phyloP scores from a whole-genome alignment of 2,888 invertebrate species.

The Caradrina kadenii region DNA sequence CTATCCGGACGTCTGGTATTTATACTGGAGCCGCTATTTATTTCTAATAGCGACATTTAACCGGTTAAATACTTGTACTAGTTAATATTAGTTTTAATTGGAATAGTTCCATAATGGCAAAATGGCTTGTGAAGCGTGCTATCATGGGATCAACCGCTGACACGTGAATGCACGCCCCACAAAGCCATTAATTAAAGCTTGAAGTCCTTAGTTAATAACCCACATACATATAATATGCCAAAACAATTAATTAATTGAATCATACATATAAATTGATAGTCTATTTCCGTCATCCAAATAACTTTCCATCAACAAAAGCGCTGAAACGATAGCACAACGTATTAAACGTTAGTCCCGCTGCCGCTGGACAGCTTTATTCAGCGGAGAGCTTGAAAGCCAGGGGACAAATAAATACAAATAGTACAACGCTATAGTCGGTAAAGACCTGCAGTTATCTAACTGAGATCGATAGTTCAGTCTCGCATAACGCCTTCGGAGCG shows the following conservation, averaged over 20 bases:
- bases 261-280: slow-evolving; percentile 5
- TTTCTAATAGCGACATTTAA: slow-evolving; percentile 34
- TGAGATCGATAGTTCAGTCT: slow-evolving; percentile 67
- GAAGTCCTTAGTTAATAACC: background rate
- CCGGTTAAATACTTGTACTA: slow-evolving; percentile 26
- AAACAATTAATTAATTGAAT: slow-evolving; percentile 2
- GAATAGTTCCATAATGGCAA: slow-evolving; percentile 33
- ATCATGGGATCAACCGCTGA: slow-evolving; percentile 4
- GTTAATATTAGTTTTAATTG: slow-evolving; percentile 39
- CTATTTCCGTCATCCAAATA: slow-evolving; percentile 12
- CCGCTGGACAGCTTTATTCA: slow-evolving; percentile 13
- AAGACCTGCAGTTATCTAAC: slow-evolving; percentile 67
- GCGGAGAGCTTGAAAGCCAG: slow-evolving; percentile 5
- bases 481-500: slow-evolving; percentile 65
- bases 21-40: slow-evolving; percentile 31
- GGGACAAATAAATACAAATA: slow-evolving; percentile 26
- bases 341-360: background rate
- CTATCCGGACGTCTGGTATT: slow-evolving; percentile 35
- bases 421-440: slow-evolving; percentile 51
- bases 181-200: background rate
- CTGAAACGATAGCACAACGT: background rate
- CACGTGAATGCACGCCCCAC: slow-evolving; percentile 5
- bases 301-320: background rate
- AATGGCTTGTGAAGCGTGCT: slow-evolving; percentile 26
- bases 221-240: background rate